A percentile compares a stretch with the other conserved stretches of the same genome.
Conservation (phyloP, 2,888 invertebrate genomes). For the Morpho deidamia region DNA sequence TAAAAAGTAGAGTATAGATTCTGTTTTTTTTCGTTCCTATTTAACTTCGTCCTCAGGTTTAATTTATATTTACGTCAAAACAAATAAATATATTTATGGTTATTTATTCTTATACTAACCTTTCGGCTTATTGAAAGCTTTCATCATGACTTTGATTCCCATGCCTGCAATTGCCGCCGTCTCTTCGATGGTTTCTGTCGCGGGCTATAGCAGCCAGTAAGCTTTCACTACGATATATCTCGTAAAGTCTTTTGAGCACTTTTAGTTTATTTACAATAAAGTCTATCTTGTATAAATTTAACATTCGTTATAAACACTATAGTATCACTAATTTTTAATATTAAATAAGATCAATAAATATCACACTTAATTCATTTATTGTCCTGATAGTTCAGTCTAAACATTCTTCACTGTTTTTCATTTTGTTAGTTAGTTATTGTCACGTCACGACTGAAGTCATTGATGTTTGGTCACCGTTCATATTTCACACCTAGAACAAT, state of each 20-base stretch:
- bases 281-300: conserved; percentile 13
- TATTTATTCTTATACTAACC: conserved; percentile 67
- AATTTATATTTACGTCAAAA: too few species aligned
- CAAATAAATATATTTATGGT: too few species aligned
- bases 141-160: conserved; percentile 93
- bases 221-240: conserved; percentile 16
- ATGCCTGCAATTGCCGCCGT: conserved; percentile 81
- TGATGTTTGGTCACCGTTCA: conserved; percentile 44
- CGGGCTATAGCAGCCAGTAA: conserved; percentile 41
- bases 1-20: too few species aligned
- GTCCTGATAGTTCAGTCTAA: conserved; percentile 50
- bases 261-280: conserved; percentile 17
- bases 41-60: too few species aligned
- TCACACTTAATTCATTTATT: conserved; percentile 55
- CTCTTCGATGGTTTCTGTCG: conserved; percentile 53
- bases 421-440: conserved; percentile 54
- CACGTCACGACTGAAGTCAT: conserved; percentile 58
- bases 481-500: conserved; percentile 41
- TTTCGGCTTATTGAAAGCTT: conserved; percentile 92
- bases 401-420: conserved; percentile 77
- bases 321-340: conserved; percentile 33
- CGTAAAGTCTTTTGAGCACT: conserved; percentile 32
- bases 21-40: too few species aligned
- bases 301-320: conserved; percentile 28
- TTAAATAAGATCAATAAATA: conserved; percentile 67